Percentiles rank a stretch among this genome's conserved stretches.
These are phyloP conservation scores for Nebria ingens DNA, from an alignment of 1,140 invertebrate genomes.

Conservation along the genomic window DNA sequence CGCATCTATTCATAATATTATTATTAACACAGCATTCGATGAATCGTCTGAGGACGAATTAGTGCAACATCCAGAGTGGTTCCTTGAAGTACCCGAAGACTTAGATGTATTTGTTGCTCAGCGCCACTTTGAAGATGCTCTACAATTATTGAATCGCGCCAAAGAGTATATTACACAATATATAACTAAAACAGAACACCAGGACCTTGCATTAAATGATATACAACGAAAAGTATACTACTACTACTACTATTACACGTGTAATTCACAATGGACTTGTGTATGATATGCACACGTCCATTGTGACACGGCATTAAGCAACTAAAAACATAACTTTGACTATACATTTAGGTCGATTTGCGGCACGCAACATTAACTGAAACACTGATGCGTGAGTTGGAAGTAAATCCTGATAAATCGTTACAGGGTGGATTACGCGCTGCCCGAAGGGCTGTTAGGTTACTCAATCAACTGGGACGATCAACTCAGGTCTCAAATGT, in stretches of 20 bases:
- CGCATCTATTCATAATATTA: slow-evolving; percentile 14
- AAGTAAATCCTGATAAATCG: slow-evolving; percentile 77
- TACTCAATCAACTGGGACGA: slow-evolving; percentile 79
- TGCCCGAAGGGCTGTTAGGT: slow-evolving; percentile 69
- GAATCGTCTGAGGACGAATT: slow-evolving; percentile 42
- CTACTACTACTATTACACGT: background rate
- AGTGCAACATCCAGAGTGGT: slow-evolving; percentile 68
- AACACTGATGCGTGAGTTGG: slow-evolving; percentile 79
- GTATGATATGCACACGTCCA: too few species aligned
- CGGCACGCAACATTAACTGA: slow-evolving; percentile 70
- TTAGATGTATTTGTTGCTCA: slow-evolving; percentile 95
- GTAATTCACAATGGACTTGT: too few species aligned
- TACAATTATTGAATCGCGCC: slow-evolving; percentile 70
- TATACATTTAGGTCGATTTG: slow-evolving; percentile 50
- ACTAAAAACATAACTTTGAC: slow-evolving; percentile 19
- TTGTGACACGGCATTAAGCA: too few species aligned
- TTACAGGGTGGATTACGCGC: slow-evolving; percentile 87
- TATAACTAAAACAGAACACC: slow-evolving; percentile 33
- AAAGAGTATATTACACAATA: slow-evolving; percentile 43
- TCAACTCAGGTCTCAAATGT: slow-evolving; percentile 45
- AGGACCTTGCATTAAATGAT: slow-evolving; percentile 31
- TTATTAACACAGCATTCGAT: slow-evolving; percentile 33
- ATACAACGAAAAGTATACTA: slow-evolving; percentile 35
- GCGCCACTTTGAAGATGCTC: slow-evolving; percentile 91
- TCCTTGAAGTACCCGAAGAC: slow-evolving; percentile 86